These are phyloP conservation scores for Myopa testacea DNA, from an alignment of 2,888 invertebrate genomes.

Conservation along the genomic window DNA sequence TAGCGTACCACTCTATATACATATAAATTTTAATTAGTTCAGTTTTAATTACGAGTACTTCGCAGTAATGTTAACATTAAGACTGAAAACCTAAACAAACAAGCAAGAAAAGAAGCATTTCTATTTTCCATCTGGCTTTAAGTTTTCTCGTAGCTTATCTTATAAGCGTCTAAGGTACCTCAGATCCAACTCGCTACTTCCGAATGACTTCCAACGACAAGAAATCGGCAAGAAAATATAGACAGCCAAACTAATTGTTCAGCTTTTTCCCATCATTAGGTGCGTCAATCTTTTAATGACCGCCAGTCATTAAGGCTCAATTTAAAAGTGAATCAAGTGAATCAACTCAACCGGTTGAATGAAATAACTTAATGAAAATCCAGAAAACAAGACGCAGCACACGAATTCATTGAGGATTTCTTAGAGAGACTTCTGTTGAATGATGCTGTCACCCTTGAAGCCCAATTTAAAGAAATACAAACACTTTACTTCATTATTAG, in stretches of 20 bases:
- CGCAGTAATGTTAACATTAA: conserved; percentile 22
- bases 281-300: conserved; percentile 34
- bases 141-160: background rate
- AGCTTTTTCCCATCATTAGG: conserved; percentile 36
- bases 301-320: conserved; percentile 26
- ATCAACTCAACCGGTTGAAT: background rate
- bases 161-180: background rate
- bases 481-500: no score
- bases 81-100: background rate
- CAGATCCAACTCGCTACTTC: no score
- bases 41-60: conserved; percentile 27
- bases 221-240: background rate
- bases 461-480: background rate
- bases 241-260: conserved; percentile 12
- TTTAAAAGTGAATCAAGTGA: conserved; percentile 33
- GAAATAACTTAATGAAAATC: background rate
- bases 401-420: conserved; percentile 23
- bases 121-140: background rate
- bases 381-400: background rate
- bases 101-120: no score
- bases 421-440: conserved; percentile 13
- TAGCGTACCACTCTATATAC: no score
- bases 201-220: no score
- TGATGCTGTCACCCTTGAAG: conserved; percentile 13
- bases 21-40: conserved; percentile 7